These are phyloP conservation scores for Paratilapia polleni DNA, from an alignment of 2,113 vertebrate genomes.

Conservation along the genomic window DNA sequence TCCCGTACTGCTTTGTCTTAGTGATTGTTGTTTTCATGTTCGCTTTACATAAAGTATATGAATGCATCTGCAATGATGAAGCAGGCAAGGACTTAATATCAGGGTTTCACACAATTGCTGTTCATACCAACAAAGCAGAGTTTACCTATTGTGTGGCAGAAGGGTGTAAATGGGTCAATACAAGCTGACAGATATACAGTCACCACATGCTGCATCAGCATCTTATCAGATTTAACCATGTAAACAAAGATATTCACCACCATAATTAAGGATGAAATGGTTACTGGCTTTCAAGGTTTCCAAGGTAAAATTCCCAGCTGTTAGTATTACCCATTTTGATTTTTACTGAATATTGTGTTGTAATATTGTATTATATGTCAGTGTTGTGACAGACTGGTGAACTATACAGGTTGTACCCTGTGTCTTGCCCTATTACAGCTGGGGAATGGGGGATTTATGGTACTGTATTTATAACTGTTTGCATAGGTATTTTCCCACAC, in stretches of 20 bases:
- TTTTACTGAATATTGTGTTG: too few species aligned
- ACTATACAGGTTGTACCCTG: background rate
- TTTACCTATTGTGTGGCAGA: background rate
- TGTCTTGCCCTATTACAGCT: rapidly evolving
- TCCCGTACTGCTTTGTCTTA: background rate
- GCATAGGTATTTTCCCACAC: background rate
- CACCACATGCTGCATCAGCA: background rate
- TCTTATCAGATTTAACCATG: background rate
- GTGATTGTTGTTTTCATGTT: background rate
- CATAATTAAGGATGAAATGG: background rate
- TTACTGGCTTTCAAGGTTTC: background rate
- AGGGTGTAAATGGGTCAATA: background rate
- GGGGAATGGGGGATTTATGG: rapidly evolving
- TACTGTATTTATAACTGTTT: background rate
- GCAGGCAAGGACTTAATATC: background rate
- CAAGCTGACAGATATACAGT: background rate
- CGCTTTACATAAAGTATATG: background rate
- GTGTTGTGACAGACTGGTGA: rapidly evolving
- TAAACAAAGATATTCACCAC: background rate
- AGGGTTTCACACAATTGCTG: background rate
- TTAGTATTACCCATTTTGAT: background rate
- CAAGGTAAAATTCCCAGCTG: background rate
- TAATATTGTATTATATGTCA: too few species aligned
- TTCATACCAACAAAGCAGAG: background rate
- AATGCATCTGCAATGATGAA: background rate